Evolutionary conservation across 2,888 invertebrate species (phyloP).

Genomic region (Fragum sueziense): DNA sequence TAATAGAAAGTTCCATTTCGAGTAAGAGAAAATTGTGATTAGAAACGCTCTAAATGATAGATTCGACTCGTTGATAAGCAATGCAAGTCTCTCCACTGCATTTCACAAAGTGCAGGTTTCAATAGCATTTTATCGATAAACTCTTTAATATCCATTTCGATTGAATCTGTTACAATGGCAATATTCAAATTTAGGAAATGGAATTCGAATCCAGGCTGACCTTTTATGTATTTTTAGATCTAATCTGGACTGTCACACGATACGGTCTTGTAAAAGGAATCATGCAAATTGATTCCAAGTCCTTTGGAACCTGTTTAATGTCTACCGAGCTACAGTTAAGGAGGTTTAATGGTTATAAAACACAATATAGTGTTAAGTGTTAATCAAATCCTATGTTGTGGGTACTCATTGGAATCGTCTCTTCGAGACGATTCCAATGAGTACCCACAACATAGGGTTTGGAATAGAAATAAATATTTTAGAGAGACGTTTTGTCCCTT

Average conservation of each 20-base stretch:
- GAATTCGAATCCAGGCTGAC: conserved; percentile 50
- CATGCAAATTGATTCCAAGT: conserved; percentile 21
- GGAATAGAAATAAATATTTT: neutral
- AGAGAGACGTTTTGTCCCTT: no score
- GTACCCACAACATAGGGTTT: neutral
- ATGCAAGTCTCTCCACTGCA: conserved; percentile 1
- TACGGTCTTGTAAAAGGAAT: conserved; percentile 14
- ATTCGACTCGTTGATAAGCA: neutral
- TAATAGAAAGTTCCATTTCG: neutral
- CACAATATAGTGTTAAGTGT: neutral
- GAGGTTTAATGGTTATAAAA: neutral
- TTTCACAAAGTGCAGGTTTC: conserved; percentile 27
- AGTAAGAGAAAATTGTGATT: neutral
- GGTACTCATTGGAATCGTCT: neutral
- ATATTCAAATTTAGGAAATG: conserved; percentile 56
- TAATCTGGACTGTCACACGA: conserved; percentile 39
- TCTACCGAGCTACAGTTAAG: neutral
- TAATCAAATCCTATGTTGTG: neutral
- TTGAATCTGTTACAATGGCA: conserved; percentile 31
- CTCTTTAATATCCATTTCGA: conserved; percentile 47
- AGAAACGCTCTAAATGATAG: neutral
- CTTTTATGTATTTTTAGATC: conserved; percentile 38
- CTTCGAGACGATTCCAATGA: neutral
- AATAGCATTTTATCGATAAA: conserved; percentile 35
- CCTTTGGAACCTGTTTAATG: conserved; percentile 9